A percentile compares a stretch with the other conserved stretches of the same genome.
These are phyloP conservation scores for rabbit (Oryctolagus cuniculus) DNA, from an alignment of 2,113 vertebrate species.

Conservation along the genomic window DNA sequence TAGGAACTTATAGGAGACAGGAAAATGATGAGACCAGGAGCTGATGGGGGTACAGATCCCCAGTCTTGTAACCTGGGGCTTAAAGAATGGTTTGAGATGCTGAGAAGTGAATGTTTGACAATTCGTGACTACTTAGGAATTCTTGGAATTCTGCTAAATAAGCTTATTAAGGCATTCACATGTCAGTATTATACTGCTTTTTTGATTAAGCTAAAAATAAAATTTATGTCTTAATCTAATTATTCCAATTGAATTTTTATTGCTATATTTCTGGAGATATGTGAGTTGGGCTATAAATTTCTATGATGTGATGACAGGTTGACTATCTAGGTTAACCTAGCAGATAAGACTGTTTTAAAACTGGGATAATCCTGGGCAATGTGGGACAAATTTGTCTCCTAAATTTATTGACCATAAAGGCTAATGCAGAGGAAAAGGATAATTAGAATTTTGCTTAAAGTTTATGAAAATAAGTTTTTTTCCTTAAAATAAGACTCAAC, in stretches of 20 bases:
- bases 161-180: neutral
- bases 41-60: neutral
- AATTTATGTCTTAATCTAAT: neutral
- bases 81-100: neutral
- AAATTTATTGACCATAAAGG: neutral
- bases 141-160: neutral
- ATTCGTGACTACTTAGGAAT: neutral
- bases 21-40: neutral
- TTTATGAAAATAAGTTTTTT: slow-evolving; percentile 47
- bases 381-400: neutral
- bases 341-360: neutral
- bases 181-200: neutral
- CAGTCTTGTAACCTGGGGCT: neutral
- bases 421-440: neutral
- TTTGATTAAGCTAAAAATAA: slow-evolving; percentile 13
- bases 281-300: neutral
- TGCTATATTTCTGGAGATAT: neutral
- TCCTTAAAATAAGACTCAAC: neutral
- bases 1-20: neutral
- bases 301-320: neutral
- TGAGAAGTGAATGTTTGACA: slow-evolving; percentile 14
- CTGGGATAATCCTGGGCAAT: neutral
- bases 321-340: neutral
- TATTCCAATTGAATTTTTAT: neutral
- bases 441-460: slow-evolving; percentile 16